Base-by-base conservation (phyloP, 1,140 invertebrate genomes). In the Brachionus manjavacas region DNA sequence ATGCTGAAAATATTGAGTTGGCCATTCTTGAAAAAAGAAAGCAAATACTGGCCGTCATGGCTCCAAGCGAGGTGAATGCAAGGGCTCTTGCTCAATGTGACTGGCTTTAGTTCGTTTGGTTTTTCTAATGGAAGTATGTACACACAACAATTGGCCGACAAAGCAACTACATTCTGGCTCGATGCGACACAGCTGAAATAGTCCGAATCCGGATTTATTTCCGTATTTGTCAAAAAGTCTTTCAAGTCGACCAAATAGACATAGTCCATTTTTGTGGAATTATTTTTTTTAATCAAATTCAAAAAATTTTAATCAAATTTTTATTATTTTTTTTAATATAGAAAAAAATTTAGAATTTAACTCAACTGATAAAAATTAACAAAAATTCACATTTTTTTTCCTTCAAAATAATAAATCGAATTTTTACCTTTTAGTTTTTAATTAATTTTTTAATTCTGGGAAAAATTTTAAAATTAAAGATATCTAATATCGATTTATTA, bases 51-150 rank as follows among this genome's bases (percentile, higher is more conserved):
- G 23, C 49, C 79, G 16, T 81, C 79, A 35, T 81, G 49, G 39
- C 79, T 81, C 79, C 79, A 81, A 20, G 7, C 4, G 1, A 64
- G 16, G 4, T 46, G 23, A 39, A 64, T 60, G 39, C 79, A 81
- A 9, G 52, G 35, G 20, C 79, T 81, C 12, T 60, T 81, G 52
- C 52, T 68, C 23, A 43, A 60, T 7, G 20, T 64, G 3, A 81
- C 52, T 25, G 79, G 79, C 25, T 64, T 81, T 9, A 81, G 52
- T 55, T 81, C 79, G 23, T 81, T 81, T 20, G 79, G 79, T 14
- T 81, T 81, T 81, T 81, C 79, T 16, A 81, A 68, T 31, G 79
- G 79, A 3, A 81, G 11, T n/a, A 81, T 64, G 60, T 81, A 81
- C 28, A 55, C 23, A 25, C 28, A 81, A 46, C 52, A 81, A 60